Conservation (phyloP, 1,140 invertebrate genomes). For the Halesus radiatus region DNA sequence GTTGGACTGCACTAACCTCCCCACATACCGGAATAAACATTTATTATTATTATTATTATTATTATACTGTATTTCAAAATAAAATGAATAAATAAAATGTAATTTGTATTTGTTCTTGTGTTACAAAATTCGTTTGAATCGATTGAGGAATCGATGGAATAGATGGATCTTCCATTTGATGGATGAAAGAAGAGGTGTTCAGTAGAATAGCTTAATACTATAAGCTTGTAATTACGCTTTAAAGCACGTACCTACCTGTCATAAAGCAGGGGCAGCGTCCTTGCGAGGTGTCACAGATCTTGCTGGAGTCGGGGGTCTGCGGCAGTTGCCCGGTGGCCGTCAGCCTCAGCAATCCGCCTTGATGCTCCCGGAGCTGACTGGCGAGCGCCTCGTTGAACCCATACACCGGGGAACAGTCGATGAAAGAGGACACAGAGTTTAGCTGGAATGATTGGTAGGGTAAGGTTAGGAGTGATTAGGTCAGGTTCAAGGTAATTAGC, state of each 20-base stretch:
- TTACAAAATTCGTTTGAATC: too few species aligned
- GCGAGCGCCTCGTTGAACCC: slow-evolving; percentile 68
- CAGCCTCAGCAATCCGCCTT: slow-evolving; percentile 68
- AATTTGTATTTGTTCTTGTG: too few species aligned
- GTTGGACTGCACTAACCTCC: too few species aligned
- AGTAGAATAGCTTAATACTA: too few species aligned
- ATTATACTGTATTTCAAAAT: too few species aligned
- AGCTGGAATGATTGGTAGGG: slow-evolving; percentile 65
- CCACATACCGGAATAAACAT: too few species aligned
- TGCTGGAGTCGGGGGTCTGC: slow-evolving; percentile 72
- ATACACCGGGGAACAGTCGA: slow-evolving; percentile 80
- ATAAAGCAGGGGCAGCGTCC: slow-evolving; percentile 76
- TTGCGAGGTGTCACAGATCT: slow-evolving; percentile 74
- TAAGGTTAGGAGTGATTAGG: slow-evolving; percentile 10
- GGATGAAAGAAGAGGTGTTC: too few species aligned
- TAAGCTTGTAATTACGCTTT: background rate
- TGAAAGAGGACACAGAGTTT: slow-evolving; percentile 78
- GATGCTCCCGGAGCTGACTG: slow-evolving; percentile 66
- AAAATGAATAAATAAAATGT: too few species aligned
- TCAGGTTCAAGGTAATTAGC: too few species aligned
- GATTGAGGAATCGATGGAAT: too few species aligned
- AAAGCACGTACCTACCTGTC: slow-evolving; percentile 60
- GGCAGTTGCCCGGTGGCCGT: slow-evolving; percentile 72
- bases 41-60: too few species aligned
- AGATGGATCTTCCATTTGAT: too few species aligned